Base-by-base conservation (phyloP, 2,888 invertebrate species). In the Megalurothrips usitatus region DNA sequence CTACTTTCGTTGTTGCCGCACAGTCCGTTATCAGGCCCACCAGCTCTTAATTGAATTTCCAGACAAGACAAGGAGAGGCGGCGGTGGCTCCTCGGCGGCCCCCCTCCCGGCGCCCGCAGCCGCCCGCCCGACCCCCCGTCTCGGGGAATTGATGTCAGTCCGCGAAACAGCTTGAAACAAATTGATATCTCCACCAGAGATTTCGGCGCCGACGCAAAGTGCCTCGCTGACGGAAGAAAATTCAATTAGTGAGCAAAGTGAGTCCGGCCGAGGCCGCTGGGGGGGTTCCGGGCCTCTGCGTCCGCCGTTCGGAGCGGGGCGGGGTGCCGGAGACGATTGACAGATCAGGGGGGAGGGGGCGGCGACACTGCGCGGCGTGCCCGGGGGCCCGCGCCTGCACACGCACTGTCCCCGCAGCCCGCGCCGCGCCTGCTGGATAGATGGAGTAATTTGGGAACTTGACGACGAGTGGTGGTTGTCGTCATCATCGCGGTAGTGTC, bases 111-210 rank as follows among this genome's bases (percentile, higher is more conserved):
- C 52, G 6, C 34, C 34, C 34, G 34, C 34, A 6, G 34, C 34
- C 34, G 3, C 6, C 34, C 34, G 34, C 2, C 34, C n/a, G n/a
- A n/a, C n/a, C n/a, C 19, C 6, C 14, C 58, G 58, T 9, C 58
- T 19, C 19, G 14, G 19, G 58, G 58, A 17, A 58, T 19, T 19
- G 58, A 58, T 58, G 58, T 58, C 58, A 58, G 58, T 14, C 14
- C 19, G 58, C 14, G 58, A 58, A 58, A 58, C 58, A 58, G 58
- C 58, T 58, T 58, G 58, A 58, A 58, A 58, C 58, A 58, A 58
- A 58, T 58, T 58, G 58, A 58, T 58, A 58, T 58, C 58, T 19
- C 14, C 58, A 58, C 19, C 19, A 58, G 58, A 43, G 34, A 58
- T 58, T 58, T 58, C 58, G 10, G 6, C 34, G 34, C 17, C 14